Evolutionary conservation across 2,113 vertebrate genomes (phyloP).

Genomic region (Sphaerodactylus townsendi): DNA sequence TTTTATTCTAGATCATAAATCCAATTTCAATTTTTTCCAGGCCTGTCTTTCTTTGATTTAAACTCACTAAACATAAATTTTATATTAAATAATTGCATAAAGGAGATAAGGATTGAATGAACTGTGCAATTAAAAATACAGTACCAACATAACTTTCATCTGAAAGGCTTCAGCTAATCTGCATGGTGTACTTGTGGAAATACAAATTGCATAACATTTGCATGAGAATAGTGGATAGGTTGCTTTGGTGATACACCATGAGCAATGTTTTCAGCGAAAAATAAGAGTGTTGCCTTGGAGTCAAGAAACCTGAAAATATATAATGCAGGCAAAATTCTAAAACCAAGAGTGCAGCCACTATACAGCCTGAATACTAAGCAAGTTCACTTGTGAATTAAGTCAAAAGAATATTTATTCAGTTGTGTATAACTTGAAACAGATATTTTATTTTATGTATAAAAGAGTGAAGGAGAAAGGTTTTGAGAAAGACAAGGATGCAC

Average conservation of each 20-base stretch:
- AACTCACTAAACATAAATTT: conserved; percentile 31
- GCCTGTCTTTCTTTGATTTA: not conserved
- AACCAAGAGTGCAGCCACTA: no score
- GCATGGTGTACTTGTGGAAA: not conserved
- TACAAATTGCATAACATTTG: not conserved
- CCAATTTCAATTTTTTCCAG: not conserved
- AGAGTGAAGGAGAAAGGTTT: no score
- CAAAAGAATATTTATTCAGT: conserved; percentile 43
- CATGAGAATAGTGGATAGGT: not conserved
- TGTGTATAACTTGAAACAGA: conserved; percentile 15
- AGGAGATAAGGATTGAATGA: not conserved
- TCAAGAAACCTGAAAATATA: no score
- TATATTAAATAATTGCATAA: conserved; percentile 1
- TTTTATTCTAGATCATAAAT: not conserved
- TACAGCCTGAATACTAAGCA: conserved; percentile 46
- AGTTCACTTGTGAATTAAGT: conserved; percentile 49
- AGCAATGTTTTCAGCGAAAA: not conserved
- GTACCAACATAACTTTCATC: conserved; percentile 10
- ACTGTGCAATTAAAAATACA: conserved; percentile 21
- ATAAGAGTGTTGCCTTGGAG: no score
- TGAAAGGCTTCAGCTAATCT: not conserved
- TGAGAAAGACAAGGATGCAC: no score
- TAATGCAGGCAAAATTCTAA: no score
- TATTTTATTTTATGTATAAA: no score
- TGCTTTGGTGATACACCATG: not conserved